These are phyloP conservation scores for Orthonychiurus folsomi DNA, from an alignment of 2,888 invertebrate species.

Conservation along the genomic window DNA sequence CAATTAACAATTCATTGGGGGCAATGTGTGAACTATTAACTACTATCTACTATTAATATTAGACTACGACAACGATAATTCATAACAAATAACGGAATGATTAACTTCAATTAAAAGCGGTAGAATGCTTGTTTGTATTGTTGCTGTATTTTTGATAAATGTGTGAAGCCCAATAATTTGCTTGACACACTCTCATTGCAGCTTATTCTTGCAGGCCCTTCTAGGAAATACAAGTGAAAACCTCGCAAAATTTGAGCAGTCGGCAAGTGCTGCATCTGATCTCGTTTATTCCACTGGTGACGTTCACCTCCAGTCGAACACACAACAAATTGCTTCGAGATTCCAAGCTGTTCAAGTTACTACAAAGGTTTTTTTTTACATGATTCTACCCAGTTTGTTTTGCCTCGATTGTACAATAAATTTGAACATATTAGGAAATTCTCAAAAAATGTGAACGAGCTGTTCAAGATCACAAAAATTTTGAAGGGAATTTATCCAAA, in stretches of 20 bases:
- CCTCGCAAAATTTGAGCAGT: constrained; percentile 74
- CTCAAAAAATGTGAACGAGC: constrained; percentile 87
- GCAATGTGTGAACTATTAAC: too few species aligned
- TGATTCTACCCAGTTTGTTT: neutral
- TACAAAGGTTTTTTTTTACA: constrained; percentile 53
- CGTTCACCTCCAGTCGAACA: constrained; percentile 72
- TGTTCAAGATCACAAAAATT: constrained; percentile 67
- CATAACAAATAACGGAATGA: too few species aligned
- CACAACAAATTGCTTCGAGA: constrained; percentile 79
- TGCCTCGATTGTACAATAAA: constrained; percentile 5
- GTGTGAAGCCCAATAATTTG: too few species aligned
- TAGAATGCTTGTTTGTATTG: too few species aligned
- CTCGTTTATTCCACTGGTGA: constrained; percentile 72
- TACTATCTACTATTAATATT: too few species aligned
- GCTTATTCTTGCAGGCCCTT: constrained; percentile 63
- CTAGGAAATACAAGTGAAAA: constrained; percentile 65
- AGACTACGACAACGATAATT: too few species aligned
- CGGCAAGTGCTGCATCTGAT: constrained; percentile 75
- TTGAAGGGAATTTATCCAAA: constrained; percentile 72
- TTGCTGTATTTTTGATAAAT: too few species aligned
- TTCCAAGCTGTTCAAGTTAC: constrained; percentile 84
- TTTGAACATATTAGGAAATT: constrained; percentile 54
- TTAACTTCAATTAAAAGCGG: too few species aligned
- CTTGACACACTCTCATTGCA: too few species aligned
- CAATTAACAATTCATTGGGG: too few species aligned